These are phyloP conservation scores for Tridacna crocea DNA, from an alignment of 2,888 invertebrate genomes.

Conservation along the genomic window DNA sequence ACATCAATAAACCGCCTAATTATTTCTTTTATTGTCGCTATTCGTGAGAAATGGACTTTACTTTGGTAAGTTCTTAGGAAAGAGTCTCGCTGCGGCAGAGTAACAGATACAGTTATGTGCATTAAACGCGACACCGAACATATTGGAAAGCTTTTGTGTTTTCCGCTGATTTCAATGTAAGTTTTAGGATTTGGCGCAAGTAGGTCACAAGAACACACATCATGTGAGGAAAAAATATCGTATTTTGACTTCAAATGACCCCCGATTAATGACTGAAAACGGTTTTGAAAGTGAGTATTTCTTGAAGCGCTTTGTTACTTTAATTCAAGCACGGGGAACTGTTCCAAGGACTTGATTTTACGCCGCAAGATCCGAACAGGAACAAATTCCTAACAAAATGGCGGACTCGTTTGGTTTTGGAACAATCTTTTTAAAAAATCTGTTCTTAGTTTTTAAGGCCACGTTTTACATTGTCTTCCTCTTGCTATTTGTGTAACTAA, in stretches of 20 bases:
- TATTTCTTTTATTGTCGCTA: too few species aligned
- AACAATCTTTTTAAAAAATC: not conserved
- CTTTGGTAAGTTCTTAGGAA: too few species aligned
- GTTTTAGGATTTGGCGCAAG: not conserved
- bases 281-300: not conserved
- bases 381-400: conserved; percentile 38
- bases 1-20: too few species aligned
- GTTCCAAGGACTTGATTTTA: not conserved
- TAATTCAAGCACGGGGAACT: not conserved
- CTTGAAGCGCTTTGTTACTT: too few species aligned
- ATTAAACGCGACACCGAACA: not conserved
- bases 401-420: conserved; percentile 40
- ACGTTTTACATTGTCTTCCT: too few species aligned
- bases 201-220: not conserved
- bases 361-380: conserved; percentile 29
- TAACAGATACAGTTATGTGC: not conserved
- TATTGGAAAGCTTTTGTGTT: not conserved
- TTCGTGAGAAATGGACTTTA: too few species aligned
- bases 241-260: not conserved
- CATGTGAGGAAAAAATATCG: not conserved
- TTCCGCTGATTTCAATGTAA: not conserved
- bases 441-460: not conserved
- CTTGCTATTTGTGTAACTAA: too few species aligned
- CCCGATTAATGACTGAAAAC: not conserved
- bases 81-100: too few species aligned